Conservation (phyloP, 2,888 invertebrate species). For the Mythimna ferrago region DNA sequence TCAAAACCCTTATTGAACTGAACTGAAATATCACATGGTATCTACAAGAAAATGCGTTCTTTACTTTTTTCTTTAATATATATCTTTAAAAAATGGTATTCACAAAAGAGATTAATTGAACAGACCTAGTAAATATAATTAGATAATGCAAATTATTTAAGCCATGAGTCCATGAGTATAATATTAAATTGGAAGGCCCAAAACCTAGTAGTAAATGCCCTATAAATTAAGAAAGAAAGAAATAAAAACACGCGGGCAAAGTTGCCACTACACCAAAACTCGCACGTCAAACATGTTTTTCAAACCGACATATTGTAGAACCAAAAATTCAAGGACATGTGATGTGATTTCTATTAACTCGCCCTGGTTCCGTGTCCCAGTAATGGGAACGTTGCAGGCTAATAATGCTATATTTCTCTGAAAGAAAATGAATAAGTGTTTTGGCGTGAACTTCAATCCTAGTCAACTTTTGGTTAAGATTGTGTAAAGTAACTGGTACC, state of each 20-base stretch:
- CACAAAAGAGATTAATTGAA: not conserved
- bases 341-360: not conserved
- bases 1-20: not conserved
- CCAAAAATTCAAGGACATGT: not conserved
- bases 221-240: not conserved
- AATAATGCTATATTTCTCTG: no score
- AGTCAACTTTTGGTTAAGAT: constrained; percentile 77
- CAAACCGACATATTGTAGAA: not conserved
- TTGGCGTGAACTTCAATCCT: constrained; percentile 53
- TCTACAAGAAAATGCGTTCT: not conserved
- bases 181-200: not conserved
- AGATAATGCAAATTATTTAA: constrained; percentile 18
- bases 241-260: constrained; percentile 5
- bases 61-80: not conserved
- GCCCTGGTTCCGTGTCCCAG: not conserved
- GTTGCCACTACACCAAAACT: not conserved
- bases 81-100: not conserved
- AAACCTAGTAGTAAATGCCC: not conserved
- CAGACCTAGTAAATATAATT: constrained; percentile 5
- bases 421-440: not conserved
- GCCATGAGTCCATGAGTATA: constrained; percentile 4
- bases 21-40: not conserved
- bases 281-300: not conserved
- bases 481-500: constrained; percentile 62
- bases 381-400: no score